Percentiles rank a stretch among this genome's conserved stretches.
phyloP scores from a whole-genome alignment of 2,113 vertebrate species.

The Oreochromis aureus region DNA sequence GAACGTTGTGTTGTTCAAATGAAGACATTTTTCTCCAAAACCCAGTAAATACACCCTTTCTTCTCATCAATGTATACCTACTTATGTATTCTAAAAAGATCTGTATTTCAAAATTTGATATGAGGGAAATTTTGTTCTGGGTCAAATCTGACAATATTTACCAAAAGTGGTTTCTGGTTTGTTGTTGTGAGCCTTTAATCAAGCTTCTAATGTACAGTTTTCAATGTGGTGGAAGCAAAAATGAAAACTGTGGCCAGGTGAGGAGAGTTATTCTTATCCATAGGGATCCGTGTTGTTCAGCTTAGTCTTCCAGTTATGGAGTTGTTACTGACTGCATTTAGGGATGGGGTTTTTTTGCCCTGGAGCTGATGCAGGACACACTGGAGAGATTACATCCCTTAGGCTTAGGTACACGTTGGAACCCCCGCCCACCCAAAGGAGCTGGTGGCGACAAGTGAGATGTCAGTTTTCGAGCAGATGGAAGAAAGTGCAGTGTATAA shows the following conservation, averaged over 20 bases:
- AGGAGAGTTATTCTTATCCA: background rate
- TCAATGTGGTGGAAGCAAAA: background rate
- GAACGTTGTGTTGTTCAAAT: background rate
- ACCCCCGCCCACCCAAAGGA: background rate
- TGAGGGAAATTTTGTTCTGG: background rate
- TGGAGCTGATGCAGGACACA: background rate
- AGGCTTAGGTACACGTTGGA: background rate
- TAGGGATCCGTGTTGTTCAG: background rate
- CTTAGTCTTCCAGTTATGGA: background rate
- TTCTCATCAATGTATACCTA: background rate
- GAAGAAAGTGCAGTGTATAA: background rate
- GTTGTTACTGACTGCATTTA: background rate
- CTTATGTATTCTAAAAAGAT: background rate
- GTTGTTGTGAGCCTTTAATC: background rate
- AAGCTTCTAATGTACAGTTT: background rate
- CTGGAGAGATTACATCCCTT: background rate
- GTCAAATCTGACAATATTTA: background rate
- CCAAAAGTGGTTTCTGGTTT: background rate
- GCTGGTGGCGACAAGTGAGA: background rate
- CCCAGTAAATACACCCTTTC: background rate
- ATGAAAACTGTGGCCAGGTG: background rate
- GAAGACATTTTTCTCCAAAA: background rate
- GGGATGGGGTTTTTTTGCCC: background rate
- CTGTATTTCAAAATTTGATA: background rate
- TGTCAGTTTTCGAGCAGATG: conserved; percentile 1